Evolutionary conservation across 2,888 invertebrate genomes (phyloP).

Genomic region (Scaptomyza cyrtandrae): DNA sequence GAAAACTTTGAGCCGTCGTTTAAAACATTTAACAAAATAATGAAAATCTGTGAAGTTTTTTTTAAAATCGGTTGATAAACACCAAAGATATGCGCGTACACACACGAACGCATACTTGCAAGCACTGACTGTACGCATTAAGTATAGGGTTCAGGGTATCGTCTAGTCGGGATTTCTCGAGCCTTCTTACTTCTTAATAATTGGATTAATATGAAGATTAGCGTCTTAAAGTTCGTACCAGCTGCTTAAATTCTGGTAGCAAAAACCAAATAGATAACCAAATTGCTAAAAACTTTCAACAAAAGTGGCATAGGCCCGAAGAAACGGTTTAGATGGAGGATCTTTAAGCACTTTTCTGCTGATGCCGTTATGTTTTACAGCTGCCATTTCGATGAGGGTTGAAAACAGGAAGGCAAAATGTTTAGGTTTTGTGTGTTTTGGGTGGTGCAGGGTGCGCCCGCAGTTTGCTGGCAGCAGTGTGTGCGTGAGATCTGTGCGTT

Average conservation of each 20-base stretch:
- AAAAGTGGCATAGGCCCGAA: constrained; percentile 7
- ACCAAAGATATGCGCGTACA: no score
- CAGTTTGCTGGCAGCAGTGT: constrained; percentile 56
- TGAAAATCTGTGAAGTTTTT: no score
- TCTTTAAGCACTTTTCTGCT: constrained; percentile 78
- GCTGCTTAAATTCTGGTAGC: constrained; percentile 41
- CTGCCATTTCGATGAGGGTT: constrained; percentile 68
- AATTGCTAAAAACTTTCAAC: constrained; percentile 50
- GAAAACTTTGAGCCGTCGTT: no score
- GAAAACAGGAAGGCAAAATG: background rate
- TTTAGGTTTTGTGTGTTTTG: background rate
- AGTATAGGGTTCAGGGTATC: no score
- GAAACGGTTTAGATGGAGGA: constrained; percentile 28
- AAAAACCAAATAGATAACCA: constrained; percentile 33
- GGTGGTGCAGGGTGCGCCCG: constrained; percentile 5
- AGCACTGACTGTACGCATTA: no score
- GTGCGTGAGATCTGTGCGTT: constrained; percentile 62
- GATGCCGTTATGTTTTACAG: constrained; percentile 81
- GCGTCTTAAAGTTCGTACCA: constrained; percentile 1
- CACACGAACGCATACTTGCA: no score
- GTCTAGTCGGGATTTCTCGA: no score
- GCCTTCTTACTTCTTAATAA: constrained; percentile 29
- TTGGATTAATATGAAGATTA: constrained; percentile 48
- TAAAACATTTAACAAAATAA: no score
- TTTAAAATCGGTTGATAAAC: no score